phyloP scores from a whole-genome alignment of 2,888 invertebrate species.

The Beris morrisii region DNA sequence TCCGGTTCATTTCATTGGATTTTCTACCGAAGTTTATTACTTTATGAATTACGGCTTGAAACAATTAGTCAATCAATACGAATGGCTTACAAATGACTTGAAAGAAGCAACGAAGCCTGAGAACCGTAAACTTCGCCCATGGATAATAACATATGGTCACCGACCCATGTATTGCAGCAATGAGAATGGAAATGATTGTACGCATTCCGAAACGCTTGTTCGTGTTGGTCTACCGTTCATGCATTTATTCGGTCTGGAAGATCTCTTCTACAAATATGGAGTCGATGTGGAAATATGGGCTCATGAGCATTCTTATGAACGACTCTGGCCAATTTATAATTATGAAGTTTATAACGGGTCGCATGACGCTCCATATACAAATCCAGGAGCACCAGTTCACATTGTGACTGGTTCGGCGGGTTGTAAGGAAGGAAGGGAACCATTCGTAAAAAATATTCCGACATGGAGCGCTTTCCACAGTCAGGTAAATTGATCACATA shows the following conservation, averaged over 20 bases:
- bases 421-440: conserved; percentile 79
- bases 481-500: conserved; percentile 45
- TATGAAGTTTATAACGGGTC: conserved; percentile 70
- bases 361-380: conserved; percentile 57
- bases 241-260: conserved; percentile 74
- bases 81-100: conserved; percentile 84
- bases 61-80: conserved; percentile 75
- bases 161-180: conserved; percentile 93
- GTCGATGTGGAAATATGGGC: conserved; percentile 96
- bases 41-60: conserved; percentile 83
- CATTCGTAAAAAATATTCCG: conserved; percentile 62
- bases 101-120: conserved; percentile 70
- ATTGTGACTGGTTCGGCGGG: conserved; percentile 88
- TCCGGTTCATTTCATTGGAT: conserved; percentile 84
- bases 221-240: conserved; percentile 68
- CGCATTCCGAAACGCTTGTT: conserved; percentile 64
- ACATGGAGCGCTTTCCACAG: conserved; percentile 85
- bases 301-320: conserved; percentile 97
- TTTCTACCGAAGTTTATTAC: conserved; percentile 95
- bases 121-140: conserved; percentile 73
- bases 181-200: conserved; percentile 78
- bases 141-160: conserved; percentile 84
- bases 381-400: conserved; percentile 84
- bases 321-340: conserved; percentile 93
- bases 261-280: conserved; percentile 83